Percentiles rank a stretch among this genome's conserved stretches.
These are phyloP conservation scores for Seriola quinqueradiata DNA, from an alignment of 2,113 vertebrate species.

Conservation along the genomic window DNA sequence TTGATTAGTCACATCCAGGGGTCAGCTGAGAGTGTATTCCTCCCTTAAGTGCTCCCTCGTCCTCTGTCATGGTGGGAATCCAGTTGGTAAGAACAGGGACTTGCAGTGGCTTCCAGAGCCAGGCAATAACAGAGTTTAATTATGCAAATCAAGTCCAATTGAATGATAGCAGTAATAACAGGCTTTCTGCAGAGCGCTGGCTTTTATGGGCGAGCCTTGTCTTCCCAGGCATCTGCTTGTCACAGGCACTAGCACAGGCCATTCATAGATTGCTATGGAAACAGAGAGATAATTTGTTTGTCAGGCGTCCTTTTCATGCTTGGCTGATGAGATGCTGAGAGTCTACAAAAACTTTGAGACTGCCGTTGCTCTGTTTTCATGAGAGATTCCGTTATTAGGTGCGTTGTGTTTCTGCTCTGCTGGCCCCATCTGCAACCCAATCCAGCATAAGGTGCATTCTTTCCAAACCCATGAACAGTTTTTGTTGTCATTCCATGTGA, in stretches of 20 bases:
- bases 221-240: conserved; percentile 76
- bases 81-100: conserved; percentile 54
- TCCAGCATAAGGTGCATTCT: conserved; percentile 37
- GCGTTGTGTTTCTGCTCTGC: conserved; percentile 49
- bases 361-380: conserved; percentile 44
- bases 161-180: conserved; percentile 85
- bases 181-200: conserved; percentile 70
- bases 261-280: conserved; percentile 81
- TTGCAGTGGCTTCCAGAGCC: conserved; percentile 58
- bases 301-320: conserved; percentile 70
- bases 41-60: conserved; percentile 36
- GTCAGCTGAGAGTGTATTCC: conserved; percentile 47
- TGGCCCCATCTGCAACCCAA: conserved; percentile 21
- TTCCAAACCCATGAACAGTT: conserved; percentile 52
- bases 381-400: conserved; percentile 52
- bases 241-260: conserved; percentile 67
- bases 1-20: conserved; percentile 58
- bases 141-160: conserved; percentile 85
- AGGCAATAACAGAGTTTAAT: conserved; percentile 77
- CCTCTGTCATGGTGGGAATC: conserved; percentile 37
- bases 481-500: conserved; percentile 55
- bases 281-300: conserved; percentile 75
- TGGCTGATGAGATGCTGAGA: conserved; percentile 60
- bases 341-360: conserved; percentile 63
- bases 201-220: conserved; percentile 77